A percentile compares a stretch with the other conserved stretches of the same genome.
These are phyloP conservation scores for Cremastinae sp. DNA, from an alignment of 2,888 invertebrate genomes.

Conservation along the genomic window DNA sequence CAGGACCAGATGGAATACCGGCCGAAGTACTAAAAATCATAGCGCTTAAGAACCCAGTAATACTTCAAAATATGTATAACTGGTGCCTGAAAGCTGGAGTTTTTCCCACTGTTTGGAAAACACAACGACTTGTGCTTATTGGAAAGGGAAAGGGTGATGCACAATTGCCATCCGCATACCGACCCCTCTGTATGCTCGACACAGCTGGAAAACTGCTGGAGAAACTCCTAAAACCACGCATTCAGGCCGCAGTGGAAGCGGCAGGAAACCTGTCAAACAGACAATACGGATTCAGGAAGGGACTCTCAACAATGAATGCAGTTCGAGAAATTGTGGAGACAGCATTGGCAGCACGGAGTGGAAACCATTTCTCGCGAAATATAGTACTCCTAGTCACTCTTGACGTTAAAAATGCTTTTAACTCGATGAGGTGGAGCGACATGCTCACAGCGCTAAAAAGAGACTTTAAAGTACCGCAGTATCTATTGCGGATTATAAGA, in stretches of 20 bases:
- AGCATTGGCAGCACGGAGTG: conserved; percentile 5
- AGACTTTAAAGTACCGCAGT: not conserved
- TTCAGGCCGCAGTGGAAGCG: conserved; percentile 39
- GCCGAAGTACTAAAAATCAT: too few species aligned
- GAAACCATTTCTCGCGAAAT: conserved; percentile 41
- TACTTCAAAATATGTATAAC: conserved; percentile 43
- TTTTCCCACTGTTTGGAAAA: conserved; percentile 62
- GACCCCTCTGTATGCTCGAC: conserved; percentile 66
- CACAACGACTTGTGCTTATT: conserved; percentile 57
- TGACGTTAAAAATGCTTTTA: conserved; percentile 10
- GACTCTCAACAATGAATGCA: conserved; percentile 46
- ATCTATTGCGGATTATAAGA: not conserved
- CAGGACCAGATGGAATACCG: conserved; percentile 45
- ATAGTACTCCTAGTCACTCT: conserved; percentile 48
- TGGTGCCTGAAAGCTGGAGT: conserved; percentile 21
- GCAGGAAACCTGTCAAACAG: conserved; percentile 54
- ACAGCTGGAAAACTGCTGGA: conserved; percentile 55
- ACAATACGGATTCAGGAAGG: conserved; percentile 59
- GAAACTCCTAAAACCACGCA: conserved; percentile 57
- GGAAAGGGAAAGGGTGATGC: conserved; percentile 54
- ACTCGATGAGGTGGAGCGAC: conserved; percentile 1
- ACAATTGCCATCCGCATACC: conserved; percentile 50
- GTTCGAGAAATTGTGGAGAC: conserved; percentile 46
- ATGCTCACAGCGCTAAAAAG: not conserved
- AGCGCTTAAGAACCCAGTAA: conserved; percentile 37